A percentile compares a stretch with the other conserved stretches of the same genome.
Evolutionary conservation across 2,888 invertebrate genomes (phyloP).

Genomic region (Sycophila texana): DNA sequence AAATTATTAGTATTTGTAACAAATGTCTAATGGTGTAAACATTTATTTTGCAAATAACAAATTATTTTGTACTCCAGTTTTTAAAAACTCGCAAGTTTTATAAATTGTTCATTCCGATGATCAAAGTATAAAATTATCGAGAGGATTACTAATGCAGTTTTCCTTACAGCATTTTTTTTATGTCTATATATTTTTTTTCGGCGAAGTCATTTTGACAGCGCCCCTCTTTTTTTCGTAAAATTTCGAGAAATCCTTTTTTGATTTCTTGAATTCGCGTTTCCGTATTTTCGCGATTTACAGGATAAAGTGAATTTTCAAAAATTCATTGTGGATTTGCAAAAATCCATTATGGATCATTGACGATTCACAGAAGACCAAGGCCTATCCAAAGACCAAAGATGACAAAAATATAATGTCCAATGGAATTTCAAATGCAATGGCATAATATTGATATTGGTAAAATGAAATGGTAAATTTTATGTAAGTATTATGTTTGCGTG

Average conservation of each 20-base stretch:
- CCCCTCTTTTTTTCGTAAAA: conserved; percentile 15
- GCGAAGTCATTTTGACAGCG: conserved; percentile 10
- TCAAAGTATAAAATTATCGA: not conserved
- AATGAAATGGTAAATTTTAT: conserved; percentile 50
- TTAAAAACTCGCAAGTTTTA: not conserved
- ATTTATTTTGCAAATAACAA: not conserved
- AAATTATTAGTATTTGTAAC: conserved; percentile 24
- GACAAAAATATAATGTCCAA: conserved; percentile 6
- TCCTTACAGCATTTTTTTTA: conserved; percentile 23
- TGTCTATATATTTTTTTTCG: not conserved
- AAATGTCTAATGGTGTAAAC: not conserved
- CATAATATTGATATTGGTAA: conserved; percentile 31
- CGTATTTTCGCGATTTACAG: conserved; percentile 11
- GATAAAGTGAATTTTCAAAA: conserved; percentile 33
- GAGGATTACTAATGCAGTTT: conserved; percentile 19
- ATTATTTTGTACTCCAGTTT: conserved; percentile 14
- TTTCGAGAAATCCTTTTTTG: conserved; percentile 38
- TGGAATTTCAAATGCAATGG: conserved; percentile 1
- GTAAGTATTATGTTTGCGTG: conserved; percentile 78
- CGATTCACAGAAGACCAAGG: conserved; percentile 10
- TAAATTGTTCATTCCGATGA: not conserved
- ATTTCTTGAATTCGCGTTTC: conserved; percentile 43
- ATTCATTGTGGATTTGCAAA: conserved; percentile 42
- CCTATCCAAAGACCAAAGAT: conserved; percentile 4
- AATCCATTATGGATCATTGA: conserved; percentile 45